phyloP scores from a whole-genome alignment of 2,113 vertebrate genomes.

The Rhegmatorhina hoffmannsi region DNA sequence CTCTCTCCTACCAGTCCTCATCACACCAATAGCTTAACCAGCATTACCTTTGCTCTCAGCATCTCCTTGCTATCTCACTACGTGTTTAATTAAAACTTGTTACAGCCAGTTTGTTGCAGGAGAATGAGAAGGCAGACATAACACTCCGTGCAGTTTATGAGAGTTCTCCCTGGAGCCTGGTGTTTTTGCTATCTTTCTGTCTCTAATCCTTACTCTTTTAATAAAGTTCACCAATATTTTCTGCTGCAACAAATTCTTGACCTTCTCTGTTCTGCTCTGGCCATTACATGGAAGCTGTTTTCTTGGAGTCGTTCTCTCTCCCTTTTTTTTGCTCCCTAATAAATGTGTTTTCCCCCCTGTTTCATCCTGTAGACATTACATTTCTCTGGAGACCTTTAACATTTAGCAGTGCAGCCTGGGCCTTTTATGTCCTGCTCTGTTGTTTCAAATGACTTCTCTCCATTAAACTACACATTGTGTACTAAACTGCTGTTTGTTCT shows the following conservation, averaged over 20 bases:
- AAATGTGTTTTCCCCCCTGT: background rate
- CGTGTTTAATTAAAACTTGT: slow-evolving; percentile 33
- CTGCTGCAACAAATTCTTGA: background rate
- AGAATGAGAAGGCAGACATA: background rate
- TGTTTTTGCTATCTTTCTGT: background rate
- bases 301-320: background rate
- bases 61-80: background rate
- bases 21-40: background rate
- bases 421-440: background rate
- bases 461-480: background rate
- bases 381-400: background rate
- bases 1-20: background rate
- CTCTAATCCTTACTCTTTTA: slow-evolving; percentile 3
- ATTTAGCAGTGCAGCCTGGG: background rate
- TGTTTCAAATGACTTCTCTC: background rate
- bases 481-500: background rate
- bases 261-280: slow-evolving; percentile 9
- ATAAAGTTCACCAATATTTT: slow-evolving; percentile 8
- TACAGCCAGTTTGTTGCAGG: background rate
- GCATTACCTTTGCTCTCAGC: background rate
- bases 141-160: background rate
- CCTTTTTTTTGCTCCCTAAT: background rate
- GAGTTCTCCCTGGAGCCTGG: background rate
- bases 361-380: background rate
- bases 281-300: background rate